Percentiles rank a stretch among this genome's conserved stretches.
Conservation (phyloP, 2,888 invertebrate species). For the Selenia dentaria region DNA sequence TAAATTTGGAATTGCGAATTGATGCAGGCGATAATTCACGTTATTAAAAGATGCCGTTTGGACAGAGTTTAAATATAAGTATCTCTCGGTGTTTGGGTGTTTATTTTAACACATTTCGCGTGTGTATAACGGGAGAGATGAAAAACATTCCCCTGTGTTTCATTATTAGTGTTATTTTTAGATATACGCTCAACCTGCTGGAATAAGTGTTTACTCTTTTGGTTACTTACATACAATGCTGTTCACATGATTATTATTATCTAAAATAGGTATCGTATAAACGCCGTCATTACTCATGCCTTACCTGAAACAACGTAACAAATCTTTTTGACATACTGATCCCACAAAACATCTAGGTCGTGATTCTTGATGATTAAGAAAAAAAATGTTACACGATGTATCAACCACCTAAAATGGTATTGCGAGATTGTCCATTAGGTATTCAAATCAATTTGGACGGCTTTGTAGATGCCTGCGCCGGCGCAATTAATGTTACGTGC, state of each 20-base stretch:
- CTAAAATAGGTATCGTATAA: conserved; percentile 25
- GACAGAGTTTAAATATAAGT: conserved; percentile 33
- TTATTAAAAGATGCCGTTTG: conserved; percentile 78
- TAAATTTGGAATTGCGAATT: conserved; percentile 72
- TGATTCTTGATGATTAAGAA: conserved; percentile 52
- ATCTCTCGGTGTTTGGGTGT: conserved; percentile 63
- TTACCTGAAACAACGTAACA: conserved; percentile 37
- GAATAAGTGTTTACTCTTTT: conserved; percentile 75
- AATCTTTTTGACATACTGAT: conserved; percentile 66
- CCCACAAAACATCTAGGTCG: conserved; percentile 51
- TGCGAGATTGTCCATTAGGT: conserved; percentile 65
- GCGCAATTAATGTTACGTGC: conserved; percentile 71
- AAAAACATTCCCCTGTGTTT: conserved; percentile 84
- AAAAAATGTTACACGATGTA: conserved; percentile 66
- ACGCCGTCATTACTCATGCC: conserved; percentile 32
- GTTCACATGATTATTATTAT: conserved; percentile 62
- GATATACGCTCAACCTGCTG: conserved; percentile 77
- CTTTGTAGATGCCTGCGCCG: conserved; percentile 58
- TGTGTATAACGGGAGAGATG: conserved; percentile 79
- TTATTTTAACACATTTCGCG: conserved; percentile 84
- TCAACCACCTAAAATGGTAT: conserved; percentile 62
- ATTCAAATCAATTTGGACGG: conserved; percentile 73
- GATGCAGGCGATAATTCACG: conserved; percentile 75
- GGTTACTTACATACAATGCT: conserved; percentile 73
- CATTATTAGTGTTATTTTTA: conserved; percentile 82